Evolutionary conservation across 2,888 invertebrate species (phyloP), one percentile per base, ranked within the genome.

Genomic region (Hydrotaea cyrtoneurina): DNA sequence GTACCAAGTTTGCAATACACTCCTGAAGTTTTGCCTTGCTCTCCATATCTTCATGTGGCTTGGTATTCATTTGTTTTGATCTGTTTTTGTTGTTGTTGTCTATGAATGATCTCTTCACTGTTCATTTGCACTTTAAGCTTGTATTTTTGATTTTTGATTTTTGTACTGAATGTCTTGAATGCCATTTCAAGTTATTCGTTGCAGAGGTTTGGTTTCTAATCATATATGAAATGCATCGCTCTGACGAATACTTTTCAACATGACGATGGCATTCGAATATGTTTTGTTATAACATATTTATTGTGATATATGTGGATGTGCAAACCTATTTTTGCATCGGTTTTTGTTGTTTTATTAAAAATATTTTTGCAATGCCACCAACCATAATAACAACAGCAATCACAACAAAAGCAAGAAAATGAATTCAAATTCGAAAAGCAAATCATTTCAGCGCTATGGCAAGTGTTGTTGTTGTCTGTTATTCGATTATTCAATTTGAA

Each of bases 311-410:
- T 75, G n/a, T n/a, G n/a, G n/a, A n/a, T n/a, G n/a, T n/a, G 62
- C 75, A 75, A 21, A 64, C 46, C 62, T 66, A 66, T 66, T 66
- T 66, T 39, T 39, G 21, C n/a, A n/a, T n/a, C n/a, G 46, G 46
- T 69, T 46, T 19, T 53, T 55, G 26, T 62, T 50, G 31, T 57
- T 31, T 15, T 23, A 23, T 11, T 66, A 19, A 39, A 77, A 43
- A 77, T 71, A 46, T 69, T 26, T 15, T 69, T 85, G 79, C 72
- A 79, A 69, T 76, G 75, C 57, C 78, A 39, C 39, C 39, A 10
- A 10, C 39, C 3, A n/a, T n/a, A n/a, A n/a, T n/a, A 39, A 39
- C 39, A 80, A 77, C 77, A 26, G 77, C 82, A 73, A 76, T 36
- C 23, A 78, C 15, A 73, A 66, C 57, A 19, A 62, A 53, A 23